A percentile compares a stretch with the other conserved stretches of the same genome.
These are phyloP conservation scores for Campoletis sonorensis DNA, from an alignment of 1,140 invertebrate genomes.

Conservation along the genomic window DNA sequence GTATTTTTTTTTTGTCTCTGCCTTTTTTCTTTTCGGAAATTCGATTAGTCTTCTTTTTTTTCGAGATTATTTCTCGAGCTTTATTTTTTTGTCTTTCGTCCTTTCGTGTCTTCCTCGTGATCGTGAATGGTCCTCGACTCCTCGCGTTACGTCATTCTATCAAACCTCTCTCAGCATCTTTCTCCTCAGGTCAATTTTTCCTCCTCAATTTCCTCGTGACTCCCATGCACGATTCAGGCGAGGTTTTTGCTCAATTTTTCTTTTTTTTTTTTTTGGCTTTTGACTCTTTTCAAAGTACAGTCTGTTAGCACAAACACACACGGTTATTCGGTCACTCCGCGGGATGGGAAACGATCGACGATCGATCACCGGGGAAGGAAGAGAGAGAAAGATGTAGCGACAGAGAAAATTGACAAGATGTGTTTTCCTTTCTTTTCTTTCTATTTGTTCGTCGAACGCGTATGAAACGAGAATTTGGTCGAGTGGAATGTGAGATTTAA, in stretches of 20 bases:
- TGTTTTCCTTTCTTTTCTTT: no score
- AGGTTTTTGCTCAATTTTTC: background rate
- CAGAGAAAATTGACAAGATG: no score
- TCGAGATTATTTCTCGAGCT: no score
- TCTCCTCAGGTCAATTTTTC: background rate
- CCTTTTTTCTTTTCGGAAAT: background rate
- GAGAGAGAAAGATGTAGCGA: slow-evolving; percentile 14
- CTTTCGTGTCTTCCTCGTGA: slow-evolving; percentile 14
- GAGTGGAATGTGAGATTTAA: background rate
- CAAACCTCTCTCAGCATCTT: no score
- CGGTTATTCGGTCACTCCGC: slow-evolving; percentile 24
- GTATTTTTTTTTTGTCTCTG: slow-evolving; percentile 21
- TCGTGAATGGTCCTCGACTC: background rate
- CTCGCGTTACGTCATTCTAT: no score
- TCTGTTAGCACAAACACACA: slow-evolving; percentile 42
- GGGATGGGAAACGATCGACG: slow-evolving; percentile 20
- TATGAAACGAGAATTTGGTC: background rate
- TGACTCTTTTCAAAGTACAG: background rate
- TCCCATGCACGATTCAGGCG: slow-evolving; percentile 32
- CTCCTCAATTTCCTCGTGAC: slow-evolving; percentile 12
- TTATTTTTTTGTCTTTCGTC: background rate
- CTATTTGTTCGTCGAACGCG: no score
- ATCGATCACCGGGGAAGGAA: background rate
- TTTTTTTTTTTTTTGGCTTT: slow-evolving; percentile 11
- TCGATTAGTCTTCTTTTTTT: background rate